Percentiles rank a stretch among this genome's conserved stretches.
Evolutionary conservation across 2,113 vertebrate genomes (phyloP).

Genomic region (Uria aalge): DNA sequence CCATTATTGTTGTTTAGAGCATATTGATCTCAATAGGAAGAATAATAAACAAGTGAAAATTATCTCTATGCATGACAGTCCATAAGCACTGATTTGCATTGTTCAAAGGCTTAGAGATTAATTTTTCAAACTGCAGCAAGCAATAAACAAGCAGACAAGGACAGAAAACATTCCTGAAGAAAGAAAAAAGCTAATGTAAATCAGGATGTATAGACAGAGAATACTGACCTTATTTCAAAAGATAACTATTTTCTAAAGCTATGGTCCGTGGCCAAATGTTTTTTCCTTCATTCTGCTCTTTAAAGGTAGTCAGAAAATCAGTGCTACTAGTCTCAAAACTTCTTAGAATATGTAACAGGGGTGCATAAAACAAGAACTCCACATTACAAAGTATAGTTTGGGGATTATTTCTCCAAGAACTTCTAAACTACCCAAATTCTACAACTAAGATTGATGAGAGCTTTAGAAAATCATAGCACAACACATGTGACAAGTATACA

Average conservation of each 20-base stretch:
- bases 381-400: not conserved
- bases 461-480: not conserved
- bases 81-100: not conserved
- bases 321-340: not conserved
- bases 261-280: not conserved
- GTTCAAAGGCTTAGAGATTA: not conserved
- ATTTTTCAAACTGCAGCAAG: not conserved
- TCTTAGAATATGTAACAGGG: not conserved
- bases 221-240: not conserved
- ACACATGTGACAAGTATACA: not conserved
- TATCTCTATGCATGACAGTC: not conserved
- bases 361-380: not conserved
- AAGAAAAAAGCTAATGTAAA: not conserved
- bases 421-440: not conserved
- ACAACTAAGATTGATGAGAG: not conserved
- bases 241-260: not conserved
- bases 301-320: not conserved
- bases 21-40: not conserved
- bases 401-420: not conserved
- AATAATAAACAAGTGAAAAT: not conserved
- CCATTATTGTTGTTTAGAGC: not conserved
- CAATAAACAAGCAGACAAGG: not conserved
- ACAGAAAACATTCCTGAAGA: not conserved
- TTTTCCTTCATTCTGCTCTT: not conserved
- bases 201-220: not conserved